phyloP scores from a whole-genome alignment of 2,888 invertebrate genomes.

The Cheilosia soror region DNA sequence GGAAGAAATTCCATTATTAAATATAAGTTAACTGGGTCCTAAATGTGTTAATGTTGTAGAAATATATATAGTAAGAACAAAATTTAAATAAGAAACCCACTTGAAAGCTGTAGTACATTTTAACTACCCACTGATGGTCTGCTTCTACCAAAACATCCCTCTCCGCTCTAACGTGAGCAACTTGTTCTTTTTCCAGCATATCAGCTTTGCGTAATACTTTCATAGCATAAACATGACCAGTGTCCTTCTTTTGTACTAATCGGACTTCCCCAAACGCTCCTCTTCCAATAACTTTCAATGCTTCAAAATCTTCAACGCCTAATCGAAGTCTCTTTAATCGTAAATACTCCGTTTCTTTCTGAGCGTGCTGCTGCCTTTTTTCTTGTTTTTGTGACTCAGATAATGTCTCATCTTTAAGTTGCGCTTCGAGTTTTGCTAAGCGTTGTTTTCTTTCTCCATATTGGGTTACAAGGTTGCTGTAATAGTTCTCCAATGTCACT shows the following conservation, averaged over 20 bases:
- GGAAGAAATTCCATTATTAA: conserved; percentile 99
- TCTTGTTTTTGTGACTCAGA: conserved; percentile 97
- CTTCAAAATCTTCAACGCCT: conserved; percentile 99
- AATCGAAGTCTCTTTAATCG: conserved; percentile 97
- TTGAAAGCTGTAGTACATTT: conserved; percentile 99
- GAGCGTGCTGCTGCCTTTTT: conserved; percentile 95
- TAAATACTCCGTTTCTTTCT: conserved; percentile 99
- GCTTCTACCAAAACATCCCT: conserved; percentile 99
- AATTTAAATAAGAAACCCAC: conserved; percentile 76
- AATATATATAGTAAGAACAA: no score
- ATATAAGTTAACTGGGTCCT: conserved; percentile 99
- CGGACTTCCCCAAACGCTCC: conserved; percentile 98
- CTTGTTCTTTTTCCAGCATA: conserved; percentile 99
- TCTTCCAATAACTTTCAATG: conserved; percentile 96
- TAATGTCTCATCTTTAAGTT: conserved; percentile 97
- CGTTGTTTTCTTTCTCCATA: conserved; percentile 98
- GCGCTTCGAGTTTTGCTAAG: conserved; percentile 96
- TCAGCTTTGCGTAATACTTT: conserved; percentile 99
- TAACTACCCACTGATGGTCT: conserved; percentile 99
- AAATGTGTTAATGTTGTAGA: conserved; percentile 79
- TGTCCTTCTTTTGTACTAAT: conserved; percentile 99
- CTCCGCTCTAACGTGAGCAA: conserved; percentile 98
- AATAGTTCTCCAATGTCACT: conserved; percentile 99
- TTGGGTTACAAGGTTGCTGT: conserved; percentile 98
- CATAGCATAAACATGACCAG: conserved; percentile 99